phyloP scores from a whole-genome alignment of 2,113 vertebrate genomes.

The Chionis minor region DNA sequence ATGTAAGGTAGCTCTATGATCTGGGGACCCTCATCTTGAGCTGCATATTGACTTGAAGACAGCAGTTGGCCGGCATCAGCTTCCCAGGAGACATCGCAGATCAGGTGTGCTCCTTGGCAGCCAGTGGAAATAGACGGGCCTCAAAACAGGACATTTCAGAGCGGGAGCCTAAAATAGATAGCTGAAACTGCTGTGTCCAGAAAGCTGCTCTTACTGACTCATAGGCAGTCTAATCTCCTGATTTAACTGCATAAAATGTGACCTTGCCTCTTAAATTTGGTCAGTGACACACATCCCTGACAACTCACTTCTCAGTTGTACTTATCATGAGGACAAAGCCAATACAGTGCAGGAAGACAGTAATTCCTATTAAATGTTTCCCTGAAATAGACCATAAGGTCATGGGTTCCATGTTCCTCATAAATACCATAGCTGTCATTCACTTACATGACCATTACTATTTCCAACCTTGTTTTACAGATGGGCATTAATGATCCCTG shows the following conservation, averaged over 20 bases:
- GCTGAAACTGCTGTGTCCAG: neutral
- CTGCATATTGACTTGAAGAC: neutral
- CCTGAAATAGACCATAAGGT: neutral
- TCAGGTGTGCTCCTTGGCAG: neutral
- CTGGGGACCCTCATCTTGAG: neutral
- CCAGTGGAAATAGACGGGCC: neutral
- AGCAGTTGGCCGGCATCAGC: neutral
- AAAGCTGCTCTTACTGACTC: neutral
- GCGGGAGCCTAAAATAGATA: neutral
- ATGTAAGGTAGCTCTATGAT: neutral
- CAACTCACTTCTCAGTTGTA: neutral
- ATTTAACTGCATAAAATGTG: neutral
- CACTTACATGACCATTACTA: neutral
- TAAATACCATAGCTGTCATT: neutral
- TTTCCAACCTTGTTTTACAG: neutral
- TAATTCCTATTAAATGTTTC: neutral
- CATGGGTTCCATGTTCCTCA: neutral
- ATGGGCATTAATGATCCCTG: neutral
- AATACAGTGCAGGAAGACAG: neutral
- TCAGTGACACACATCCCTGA: fast-evolving
- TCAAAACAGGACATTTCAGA: neutral
- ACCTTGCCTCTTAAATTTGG: neutral
- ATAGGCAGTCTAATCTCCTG: neutral
- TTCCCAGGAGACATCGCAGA: neutral
- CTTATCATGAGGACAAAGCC: neutral